phyloP scores from a whole-genome alignment of 2,797 vertebrate genomes.

The Parambassis ranga region DNA sequence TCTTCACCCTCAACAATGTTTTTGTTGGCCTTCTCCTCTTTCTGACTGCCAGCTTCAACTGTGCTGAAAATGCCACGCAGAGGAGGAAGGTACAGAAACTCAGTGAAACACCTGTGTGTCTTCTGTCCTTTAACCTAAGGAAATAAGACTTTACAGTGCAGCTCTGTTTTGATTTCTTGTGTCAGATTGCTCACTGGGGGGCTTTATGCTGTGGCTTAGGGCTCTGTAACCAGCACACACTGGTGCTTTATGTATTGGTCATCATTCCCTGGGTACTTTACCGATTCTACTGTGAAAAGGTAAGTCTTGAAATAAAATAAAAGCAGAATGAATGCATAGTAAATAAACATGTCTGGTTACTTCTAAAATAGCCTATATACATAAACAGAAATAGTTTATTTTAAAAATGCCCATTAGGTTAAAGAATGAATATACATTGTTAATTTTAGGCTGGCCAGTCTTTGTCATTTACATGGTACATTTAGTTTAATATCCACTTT shows the following conservation, averaged over 20 bases:
- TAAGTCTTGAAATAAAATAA: slow-evolving; percentile 64
- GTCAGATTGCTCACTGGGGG: slow-evolving; percentile 86
- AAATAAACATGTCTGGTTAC: neutral
- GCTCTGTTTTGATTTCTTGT: slow-evolving; percentile 23
- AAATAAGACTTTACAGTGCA: neutral
- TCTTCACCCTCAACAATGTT: slow-evolving; percentile 98
- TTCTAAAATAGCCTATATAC: neutral
- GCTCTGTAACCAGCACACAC: slow-evolving; percentile 95
- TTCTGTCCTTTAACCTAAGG: too few relatives aligned
- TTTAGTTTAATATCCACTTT: neutral
- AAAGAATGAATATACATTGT: neutral
- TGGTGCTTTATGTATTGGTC: slow-evolving; percentile 86
- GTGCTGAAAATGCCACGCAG: slow-evolving; percentile 79
- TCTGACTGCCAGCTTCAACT: slow-evolving; percentile 84
- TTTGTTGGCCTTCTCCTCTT: slow-evolving; percentile 92
- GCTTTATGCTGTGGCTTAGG: slow-evolving; percentile 93
- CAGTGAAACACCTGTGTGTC: neutral
- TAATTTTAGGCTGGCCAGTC: too few relatives aligned
- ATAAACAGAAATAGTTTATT: neutral
- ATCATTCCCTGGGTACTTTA: slow-evolving; percentile 89
- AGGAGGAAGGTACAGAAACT: slow-evolving; percentile 93
- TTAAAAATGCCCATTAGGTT: too few relatives aligned
- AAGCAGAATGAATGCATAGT: neutral
- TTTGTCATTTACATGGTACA: too few relatives aligned
- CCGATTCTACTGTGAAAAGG: slow-evolving; percentile 78